These are phyloP conservation scores for Mechanitis messenoides DNA, from an alignment of 2,888 invertebrate genomes.

Conservation along the genomic window DNA sequence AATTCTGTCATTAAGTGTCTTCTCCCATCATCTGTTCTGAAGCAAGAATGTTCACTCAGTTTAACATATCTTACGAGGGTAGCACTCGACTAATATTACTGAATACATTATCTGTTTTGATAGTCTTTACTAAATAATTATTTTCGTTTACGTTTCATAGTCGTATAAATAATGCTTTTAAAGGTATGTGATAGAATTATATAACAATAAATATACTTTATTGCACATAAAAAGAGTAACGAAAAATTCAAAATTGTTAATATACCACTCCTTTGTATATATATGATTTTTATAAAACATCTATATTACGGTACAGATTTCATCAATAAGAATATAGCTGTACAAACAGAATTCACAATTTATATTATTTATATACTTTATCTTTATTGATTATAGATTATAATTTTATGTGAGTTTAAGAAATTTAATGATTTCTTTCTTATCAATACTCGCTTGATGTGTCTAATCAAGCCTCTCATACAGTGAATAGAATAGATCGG, in stretches of 20 bases:
- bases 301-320: too few relatives aligned
- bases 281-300: too few relatives aligned
- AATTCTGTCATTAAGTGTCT: conserved; percentile 19
- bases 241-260: too few relatives aligned
- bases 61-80: conserved; percentile 16
- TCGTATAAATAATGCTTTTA: neutral
- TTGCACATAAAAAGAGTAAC: too few relatives aligned
- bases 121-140: conserved; percentile 3
- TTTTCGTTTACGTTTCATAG: neutral
- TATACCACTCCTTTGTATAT: too few relatives aligned
- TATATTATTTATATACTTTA: neutral
- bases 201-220: too few relatives aligned
- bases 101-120: conserved; percentile 6
- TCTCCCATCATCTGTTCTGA: conserved; percentile 14
- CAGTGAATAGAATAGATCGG: conserved; percentile 36
- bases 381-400: too few relatives aligned
- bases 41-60: conserved; percentile 12
- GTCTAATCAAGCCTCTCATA: conserved; percentile 1
- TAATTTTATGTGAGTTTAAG: too few relatives aligned
- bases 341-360: neutral
- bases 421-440: too few relatives aligned
- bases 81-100: conserved; percentile 11
- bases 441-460: neutral
- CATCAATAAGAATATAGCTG: too few relatives aligned
- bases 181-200: too few relatives aligned